phyloP scores from a whole-genome alignment of 1,140 invertebrate species.

The Drosophila paulistorum region DNA sequence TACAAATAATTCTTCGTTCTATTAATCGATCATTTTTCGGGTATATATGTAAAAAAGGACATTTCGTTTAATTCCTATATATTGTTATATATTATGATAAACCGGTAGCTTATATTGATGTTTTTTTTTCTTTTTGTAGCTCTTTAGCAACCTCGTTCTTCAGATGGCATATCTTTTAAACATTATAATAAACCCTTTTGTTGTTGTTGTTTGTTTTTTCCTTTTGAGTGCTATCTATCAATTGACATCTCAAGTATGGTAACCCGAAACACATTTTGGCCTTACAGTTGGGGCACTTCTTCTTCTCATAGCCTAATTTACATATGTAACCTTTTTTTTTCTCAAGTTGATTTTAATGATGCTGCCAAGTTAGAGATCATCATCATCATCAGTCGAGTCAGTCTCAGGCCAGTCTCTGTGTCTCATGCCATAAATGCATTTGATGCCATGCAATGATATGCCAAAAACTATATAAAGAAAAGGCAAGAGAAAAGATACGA shows the following conservation, averaged over 20 bases:
- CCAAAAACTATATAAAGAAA: conserved; percentile 32
- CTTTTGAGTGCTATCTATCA: conserved; percentile 21
- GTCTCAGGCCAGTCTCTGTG: neutral
- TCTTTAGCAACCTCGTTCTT: neutral
- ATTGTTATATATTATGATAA: neutral
- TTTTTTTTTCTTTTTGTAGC: neutral
- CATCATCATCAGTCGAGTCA: conserved; percentile 10
- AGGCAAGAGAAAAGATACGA: conserved; percentile 7
- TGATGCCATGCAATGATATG: conserved; percentile 55
- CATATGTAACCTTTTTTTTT: conserved; percentile 47
- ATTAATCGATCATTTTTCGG: too few species aligned
- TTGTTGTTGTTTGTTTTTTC: neutral
- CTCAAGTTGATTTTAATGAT: conserved; percentile 56
- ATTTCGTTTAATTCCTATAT: too few species aligned
- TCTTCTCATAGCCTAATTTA: conserved; percentile 59
- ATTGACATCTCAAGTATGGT: conserved; percentile 60
- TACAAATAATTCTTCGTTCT: too few species aligned
- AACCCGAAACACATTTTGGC: neutral
- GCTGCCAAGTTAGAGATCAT: conserved; percentile 50
- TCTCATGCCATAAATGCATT: conserved; percentile 43
- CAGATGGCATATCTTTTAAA: conserved; percentile 11
- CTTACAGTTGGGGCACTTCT: conserved; percentile 9
- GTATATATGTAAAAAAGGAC: too few species aligned
- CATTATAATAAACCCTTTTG: neutral
- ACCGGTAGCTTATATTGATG: neutral